Base-by-base conservation (phyloP, 2,797 vertebrate genomes). In the Sardinella longiceps region DNA sequence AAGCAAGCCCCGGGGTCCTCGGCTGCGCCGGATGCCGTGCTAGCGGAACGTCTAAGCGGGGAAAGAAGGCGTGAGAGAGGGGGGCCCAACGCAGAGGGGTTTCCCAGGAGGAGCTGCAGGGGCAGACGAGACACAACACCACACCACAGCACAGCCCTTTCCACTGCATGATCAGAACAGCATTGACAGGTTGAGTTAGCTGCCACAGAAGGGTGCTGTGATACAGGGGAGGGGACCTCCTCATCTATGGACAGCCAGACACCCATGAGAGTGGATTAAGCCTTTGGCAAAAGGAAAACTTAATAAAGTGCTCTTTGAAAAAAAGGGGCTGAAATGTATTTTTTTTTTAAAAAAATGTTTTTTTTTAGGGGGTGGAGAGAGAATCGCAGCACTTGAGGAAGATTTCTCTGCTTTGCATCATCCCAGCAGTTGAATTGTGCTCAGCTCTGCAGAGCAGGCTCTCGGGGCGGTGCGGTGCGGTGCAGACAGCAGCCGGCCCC, bases 351-450 rank as follows among this genome's bases (percentile, higher is more conserved):
- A 37, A 37, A 39, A 74, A 37, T 37, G 33, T 0, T 3, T 14
- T 30, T 33, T 12, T 70, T 30, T 15, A 3, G 4, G 33, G 18
- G 9, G 30, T 6, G 33, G 7, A 33, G 12, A 33, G 30, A 33
- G 30, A 30, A 28, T 74, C 66, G 5, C 53, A 23, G 53, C 7
- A 23, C 11, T 56, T 56, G 53, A 37, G 58, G 51, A 25, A 15
- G 33, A 63, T 39, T 89, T 86, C 63, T 77, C 11, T 60, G 53
- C 48, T 90, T 89, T 89, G 83, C 85, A 83, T 88, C 84, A 84
- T 85, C 80, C n/a, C 80, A 82, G 50, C 81, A 56, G 83, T n/a
- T n/a, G n/a, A n/a, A n/a, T n/a, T n/a, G n/a, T n/a, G n/a, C 25
- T 18, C 77, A 66, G 60, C 60, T 12, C 60, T n/a, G n/a, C n/a